Conservation (phyloP, 2,113 vertebrate species). For the Brachyistius frenatus region DNA sequence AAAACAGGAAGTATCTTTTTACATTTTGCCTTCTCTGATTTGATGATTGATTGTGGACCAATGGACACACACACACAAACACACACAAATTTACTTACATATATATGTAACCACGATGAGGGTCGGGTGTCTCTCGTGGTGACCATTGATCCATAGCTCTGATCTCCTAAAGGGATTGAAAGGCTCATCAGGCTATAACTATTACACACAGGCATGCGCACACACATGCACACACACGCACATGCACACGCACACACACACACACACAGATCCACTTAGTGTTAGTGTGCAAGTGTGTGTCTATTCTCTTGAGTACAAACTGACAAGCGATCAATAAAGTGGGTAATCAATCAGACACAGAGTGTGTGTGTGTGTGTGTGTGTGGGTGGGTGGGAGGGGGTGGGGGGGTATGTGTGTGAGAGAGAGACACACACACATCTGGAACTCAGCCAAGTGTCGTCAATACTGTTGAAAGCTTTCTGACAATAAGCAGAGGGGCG, state of each 20-base stretch:
- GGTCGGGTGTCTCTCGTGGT: background rate
- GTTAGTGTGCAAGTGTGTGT: too few species aligned
- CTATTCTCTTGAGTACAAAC: too few species aligned
- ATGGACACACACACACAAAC: background rate
- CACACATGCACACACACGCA: too few species aligned
- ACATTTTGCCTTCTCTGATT: too few species aligned
- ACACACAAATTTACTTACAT: background rate
- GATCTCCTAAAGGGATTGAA: constrained; percentile 34
- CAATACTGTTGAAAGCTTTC: constrained; percentile 61
- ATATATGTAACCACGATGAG: too few species aligned
- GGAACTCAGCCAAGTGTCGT: constrained; percentile 46
- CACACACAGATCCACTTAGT: constrained; percentile 8
- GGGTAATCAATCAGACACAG: too few species aligned
- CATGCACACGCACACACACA: constrained; percentile 34
- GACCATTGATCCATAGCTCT: constrained; percentile 4
- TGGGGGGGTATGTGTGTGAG: too few species aligned
- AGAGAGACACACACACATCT: constrained; percentile 33
- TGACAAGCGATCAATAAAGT: too few species aligned
- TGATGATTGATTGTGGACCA: too few species aligned
- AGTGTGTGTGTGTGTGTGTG: too few species aligned
- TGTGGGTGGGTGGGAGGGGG: too few species aligned
- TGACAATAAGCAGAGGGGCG: constrained; percentile 4
- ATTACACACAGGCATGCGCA: background rate
- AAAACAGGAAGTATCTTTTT: too few species aligned
- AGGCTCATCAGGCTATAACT: constrained; percentile 22